phyloP scores from a whole-genome alignment of 2,888 invertebrate species.

The Thelaira solivaga region DNA sequence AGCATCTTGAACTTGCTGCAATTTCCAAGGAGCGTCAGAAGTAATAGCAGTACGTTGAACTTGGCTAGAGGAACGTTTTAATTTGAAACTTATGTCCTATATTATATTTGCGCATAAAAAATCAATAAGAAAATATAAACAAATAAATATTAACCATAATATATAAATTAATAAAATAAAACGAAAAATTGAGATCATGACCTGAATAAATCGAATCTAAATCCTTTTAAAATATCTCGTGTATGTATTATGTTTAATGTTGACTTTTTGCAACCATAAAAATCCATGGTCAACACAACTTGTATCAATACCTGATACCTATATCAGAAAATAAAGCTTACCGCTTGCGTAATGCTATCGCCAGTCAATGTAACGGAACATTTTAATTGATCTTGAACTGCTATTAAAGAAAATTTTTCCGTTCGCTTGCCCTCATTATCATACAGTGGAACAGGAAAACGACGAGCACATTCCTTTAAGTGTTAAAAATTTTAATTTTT shows the following conservation, averaged over 20 bases:
- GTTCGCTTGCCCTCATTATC: slow-evolving; percentile 88
- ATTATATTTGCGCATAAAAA: slow-evolving; percentile 15
- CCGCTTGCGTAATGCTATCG: slow-evolving; percentile 94
- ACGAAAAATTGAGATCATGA: too few species aligned
- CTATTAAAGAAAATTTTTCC: slow-evolving; percentile 89
- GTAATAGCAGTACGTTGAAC: slow-evolving; percentile 89
- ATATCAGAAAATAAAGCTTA: slow-evolving; percentile 72
- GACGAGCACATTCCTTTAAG: slow-evolving; percentile 87
- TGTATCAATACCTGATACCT: too few species aligned
- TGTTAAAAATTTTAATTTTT: slow-evolving; percentile 6
- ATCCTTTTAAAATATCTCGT: too few species aligned
- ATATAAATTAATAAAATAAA: too few species aligned
- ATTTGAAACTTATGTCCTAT: slow-evolving; percentile 90
- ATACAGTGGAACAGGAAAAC: slow-evolving; percentile 88
- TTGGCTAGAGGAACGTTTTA: slow-evolving; percentile 88
- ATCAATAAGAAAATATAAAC: not conserved
- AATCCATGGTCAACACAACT: too few species aligned
- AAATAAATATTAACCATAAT: too few species aligned
- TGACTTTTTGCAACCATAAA: too few species aligned
- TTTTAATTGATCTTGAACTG: slow-evolving; percentile 90
- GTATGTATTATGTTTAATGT: too few species aligned
- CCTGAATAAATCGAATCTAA: too few species aligned
- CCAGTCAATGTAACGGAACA: slow-evolving; percentile 93
- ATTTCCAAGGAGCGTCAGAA: slow-evolving; percentile 92
- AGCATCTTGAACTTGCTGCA: slow-evolving; percentile 95